Evolutionary conservation across 2,797 vertebrate species (phyloP), one percentile per base, ranked within the genome.

Genomic region (Brachyalestes nurse): DNA sequence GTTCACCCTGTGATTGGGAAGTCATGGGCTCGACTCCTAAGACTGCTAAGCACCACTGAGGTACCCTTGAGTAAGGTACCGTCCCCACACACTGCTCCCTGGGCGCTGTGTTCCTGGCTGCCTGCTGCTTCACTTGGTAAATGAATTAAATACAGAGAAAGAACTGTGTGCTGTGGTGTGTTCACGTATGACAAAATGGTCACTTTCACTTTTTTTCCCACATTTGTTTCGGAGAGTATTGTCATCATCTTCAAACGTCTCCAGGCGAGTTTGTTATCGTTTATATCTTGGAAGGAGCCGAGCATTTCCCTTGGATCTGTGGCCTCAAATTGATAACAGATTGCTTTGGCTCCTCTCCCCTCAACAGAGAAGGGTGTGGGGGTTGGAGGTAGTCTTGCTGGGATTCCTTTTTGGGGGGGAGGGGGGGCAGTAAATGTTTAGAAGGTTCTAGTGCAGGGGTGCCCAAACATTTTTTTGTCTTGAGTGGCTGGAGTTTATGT

Each of bases 311-410:
- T 90, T 86, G 87, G 94, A 94, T 94, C 92, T 92, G 90, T 89
- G 90, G 91, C 62, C 76, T 83, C 16, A 95, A 97, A 97, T 96
- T 96, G 95, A 97, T 95, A 95, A 95, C 96, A 97, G 96, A 96
- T 94, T 94, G 87, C 84, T 85, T 84, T 85, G 88, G 87, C 91
- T 90, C 92, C 93, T 88, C 61, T 77, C 94, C 90, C 91, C 94
- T 93, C 79, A 85, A 85, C 94, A 90, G 90, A 90, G 90, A 92
- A 91, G 81, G 91, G 91, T 92, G 88, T 34, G 34, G 34, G 34
- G 34, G 34, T 34, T 34, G 34, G 34, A 87, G 92, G n/a, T 47
- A 8, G 12, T 47, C 45, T 12, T 47, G 58, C 91, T 94, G 91
- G 92, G 90, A 94, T 91, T 72, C 80, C 75, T 87, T 72, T 83